A percentile compares a stretch with the other conserved stretches of the same genome.
Evolutionary conservation across 2,113 vertebrate species (phyloP).

Genomic region (Chionis minor): DNA sequence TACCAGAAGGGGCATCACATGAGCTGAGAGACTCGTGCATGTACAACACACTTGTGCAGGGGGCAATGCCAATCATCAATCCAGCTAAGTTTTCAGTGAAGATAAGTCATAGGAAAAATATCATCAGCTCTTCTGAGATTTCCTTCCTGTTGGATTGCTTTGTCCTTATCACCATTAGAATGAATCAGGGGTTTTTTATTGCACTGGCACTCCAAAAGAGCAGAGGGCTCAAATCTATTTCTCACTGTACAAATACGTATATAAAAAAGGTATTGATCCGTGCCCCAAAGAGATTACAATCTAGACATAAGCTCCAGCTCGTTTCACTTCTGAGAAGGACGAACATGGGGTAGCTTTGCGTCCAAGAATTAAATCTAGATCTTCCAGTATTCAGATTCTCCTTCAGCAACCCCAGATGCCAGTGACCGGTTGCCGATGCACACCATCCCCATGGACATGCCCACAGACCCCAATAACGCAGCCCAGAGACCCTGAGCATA

Average conservation of each 20-base stretch:
- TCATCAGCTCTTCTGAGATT: neutral
- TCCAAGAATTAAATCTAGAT: slow-evolving; percentile 4
- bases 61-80: neutral
- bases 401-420: neutral
- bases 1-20: neutral
- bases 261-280: neutral
- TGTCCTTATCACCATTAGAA: neutral
- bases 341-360: neutral
- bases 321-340: neutral
- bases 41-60: neutral
- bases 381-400: slow-evolving; percentile 34
- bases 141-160: neutral
- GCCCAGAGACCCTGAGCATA: neutral
- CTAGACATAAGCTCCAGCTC: slow-evolving; percentile 13
- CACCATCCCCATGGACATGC: neutral
- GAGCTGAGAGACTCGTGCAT: neutral
- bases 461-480: neutral
- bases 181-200: neutral
- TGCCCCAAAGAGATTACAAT: slow-evolving; percentile 59
- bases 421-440: neutral
- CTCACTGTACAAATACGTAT: neutral
- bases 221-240: neutral
- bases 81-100: neutral
- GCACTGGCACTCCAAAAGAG: neutral
- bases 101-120: neutral